Conservation (phyloP, 2,888 invertebrate genomes). For the Dione vanillae region DNA sequence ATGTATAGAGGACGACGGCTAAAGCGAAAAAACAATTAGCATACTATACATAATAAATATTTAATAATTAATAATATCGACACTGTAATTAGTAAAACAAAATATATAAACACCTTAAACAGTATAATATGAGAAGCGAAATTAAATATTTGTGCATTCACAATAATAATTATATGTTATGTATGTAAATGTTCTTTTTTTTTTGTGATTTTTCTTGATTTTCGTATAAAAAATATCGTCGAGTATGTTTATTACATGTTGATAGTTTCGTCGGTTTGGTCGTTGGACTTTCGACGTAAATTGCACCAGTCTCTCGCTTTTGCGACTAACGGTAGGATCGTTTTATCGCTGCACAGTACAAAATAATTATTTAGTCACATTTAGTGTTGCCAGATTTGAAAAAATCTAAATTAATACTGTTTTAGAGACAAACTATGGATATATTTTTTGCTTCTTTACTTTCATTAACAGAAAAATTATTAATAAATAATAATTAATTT, state of each 20-base stretch:
- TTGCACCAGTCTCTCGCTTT: slow-evolving; percentile 79
- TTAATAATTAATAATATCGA: slow-evolving; percentile 54
- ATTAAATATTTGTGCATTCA: slow-evolving; percentile 81
- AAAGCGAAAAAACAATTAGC: slow-evolving; percentile 70
- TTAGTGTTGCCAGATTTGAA: slow-evolving; percentile 18
- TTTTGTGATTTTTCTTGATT: slow-evolving; percentile 72
- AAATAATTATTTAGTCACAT: slow-evolving; percentile 66
- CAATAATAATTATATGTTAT: slow-evolving; percentile 37
- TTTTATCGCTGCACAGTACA: slow-evolving; percentile 77
- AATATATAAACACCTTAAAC: slow-evolving; percentile 79
- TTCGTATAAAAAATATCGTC: slow-evolving; percentile 65
- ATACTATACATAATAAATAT: slow-evolving; percentile 14
- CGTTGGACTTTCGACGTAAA: slow-evolving; percentile 63
- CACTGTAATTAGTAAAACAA: slow-evolving; percentile 61
- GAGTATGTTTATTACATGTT: slow-evolving; percentile 67
- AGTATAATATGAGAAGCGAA: slow-evolving; percentile 67
- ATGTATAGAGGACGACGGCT: slow-evolving; percentile 78
- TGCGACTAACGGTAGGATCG: slow-evolving; percentile 76
- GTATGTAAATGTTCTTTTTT: slow-evolving; percentile 53
- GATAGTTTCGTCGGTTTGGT: slow-evolving; percentile 63
- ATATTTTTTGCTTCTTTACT: neutral
- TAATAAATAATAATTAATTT: too few species aligned
- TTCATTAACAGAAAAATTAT: neutral
- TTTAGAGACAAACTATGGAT: neutral
- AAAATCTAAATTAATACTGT: slow-evolving; percentile 3